phyloP scores from a whole-genome alignment of 2,888 invertebrate species.

The Diarsia dahlii region DNA sequence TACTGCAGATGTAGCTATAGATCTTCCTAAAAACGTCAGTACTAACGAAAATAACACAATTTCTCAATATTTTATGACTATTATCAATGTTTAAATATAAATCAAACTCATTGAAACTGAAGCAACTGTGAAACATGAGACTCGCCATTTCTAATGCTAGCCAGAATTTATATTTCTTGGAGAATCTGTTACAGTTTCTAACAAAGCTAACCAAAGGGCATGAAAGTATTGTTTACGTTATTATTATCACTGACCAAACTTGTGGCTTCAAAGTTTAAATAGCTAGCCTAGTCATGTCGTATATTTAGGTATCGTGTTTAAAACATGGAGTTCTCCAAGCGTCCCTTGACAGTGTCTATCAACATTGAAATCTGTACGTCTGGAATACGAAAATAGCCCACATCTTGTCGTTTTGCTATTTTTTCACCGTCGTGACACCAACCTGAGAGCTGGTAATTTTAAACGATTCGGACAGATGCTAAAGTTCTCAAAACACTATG shows the following conservation, averaged over 20 bases:
- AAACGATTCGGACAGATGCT: slow-evolving; percentile 74
- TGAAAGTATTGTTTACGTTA: background rate
- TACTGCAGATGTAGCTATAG: slow-evolving; percentile 16
- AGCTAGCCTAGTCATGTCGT: slow-evolving; percentile 8
- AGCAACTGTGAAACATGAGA: background rate
- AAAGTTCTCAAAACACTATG: slow-evolving; percentile 73
- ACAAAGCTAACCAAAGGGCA: background rate
- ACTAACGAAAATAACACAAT: background rate
- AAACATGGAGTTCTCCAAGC: slow-evolving; percentile 41
- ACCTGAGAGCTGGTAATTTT: slow-evolving; percentile 77
- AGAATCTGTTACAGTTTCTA: background rate
- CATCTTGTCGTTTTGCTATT: slow-evolving; percentile 74
- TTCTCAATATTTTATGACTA: background rate
- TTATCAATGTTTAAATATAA: background rate
- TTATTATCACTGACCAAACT: background rate
- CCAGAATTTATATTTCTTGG: background rate
- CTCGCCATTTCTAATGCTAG: background rate
- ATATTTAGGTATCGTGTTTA: slow-evolving; percentile 27
- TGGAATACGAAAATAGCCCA: slow-evolving; percentile 75
- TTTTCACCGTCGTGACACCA: slow-evolving; percentile 78
- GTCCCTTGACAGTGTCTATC: slow-evolving; percentile 63
- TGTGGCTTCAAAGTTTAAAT: slow-evolving; percentile 3
- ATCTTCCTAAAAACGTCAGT: background rate
- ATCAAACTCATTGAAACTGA: background rate
- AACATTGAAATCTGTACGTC: slow-evolving; percentile 63